Percentiles rank a stretch among this genome's conserved stretches.
phyloP scores from a whole-genome alignment of 2,797 vertebrate genomes.

The Anguilla megastoma region DNA sequence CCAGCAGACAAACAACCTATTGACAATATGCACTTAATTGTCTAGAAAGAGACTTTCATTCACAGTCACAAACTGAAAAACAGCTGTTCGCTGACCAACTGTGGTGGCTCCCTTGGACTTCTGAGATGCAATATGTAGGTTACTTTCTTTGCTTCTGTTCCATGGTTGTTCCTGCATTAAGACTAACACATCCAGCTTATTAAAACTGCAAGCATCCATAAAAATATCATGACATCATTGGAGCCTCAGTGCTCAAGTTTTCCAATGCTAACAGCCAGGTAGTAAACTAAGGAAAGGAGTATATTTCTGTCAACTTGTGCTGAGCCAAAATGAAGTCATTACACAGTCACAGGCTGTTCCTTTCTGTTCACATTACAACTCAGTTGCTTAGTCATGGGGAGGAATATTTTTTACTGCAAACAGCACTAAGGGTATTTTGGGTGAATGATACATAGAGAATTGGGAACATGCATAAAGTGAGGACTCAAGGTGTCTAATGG shows the following conservation, averaged over 20 bases:
- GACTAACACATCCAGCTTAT: constrained; percentile 14
- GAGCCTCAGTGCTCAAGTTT: constrained; percentile 31
- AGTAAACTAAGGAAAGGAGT: constrained; percentile 17
- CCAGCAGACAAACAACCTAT: constrained; percentile 4
- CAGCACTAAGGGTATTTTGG: constrained; percentile 21
- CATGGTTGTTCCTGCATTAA: constrained; percentile 19
- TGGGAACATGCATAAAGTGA: background rate
- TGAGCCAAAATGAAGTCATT: constrained; percentile 33
- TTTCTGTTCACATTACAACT: constrained; percentile 29
- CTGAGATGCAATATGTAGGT: constrained; percentile 4
- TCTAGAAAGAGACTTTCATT: background rate
- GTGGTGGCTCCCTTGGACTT: background rate
- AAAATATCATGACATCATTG: constrained; percentile 30
- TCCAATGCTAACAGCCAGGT: constrained; percentile 23
- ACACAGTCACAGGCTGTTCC: constrained; percentile 32
- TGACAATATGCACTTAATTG: background rate
- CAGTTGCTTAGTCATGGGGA: constrained; percentile 29
- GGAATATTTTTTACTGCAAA: constrained; percentile 21
- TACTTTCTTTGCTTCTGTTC: constrained; percentile 11
- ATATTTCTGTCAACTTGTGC: constrained; percentile 4
- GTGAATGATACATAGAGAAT: constrained; percentile 25
- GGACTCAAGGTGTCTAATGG: background rate
- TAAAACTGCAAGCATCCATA: constrained; percentile 28
- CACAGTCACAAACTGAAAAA: background rate
- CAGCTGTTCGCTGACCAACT: background rate